A percentile compares a stretch with the other conserved stretches of the same genome.
Conservation (phyloP, 2,888 invertebrate species). For the Heliconius erato region DNA sequence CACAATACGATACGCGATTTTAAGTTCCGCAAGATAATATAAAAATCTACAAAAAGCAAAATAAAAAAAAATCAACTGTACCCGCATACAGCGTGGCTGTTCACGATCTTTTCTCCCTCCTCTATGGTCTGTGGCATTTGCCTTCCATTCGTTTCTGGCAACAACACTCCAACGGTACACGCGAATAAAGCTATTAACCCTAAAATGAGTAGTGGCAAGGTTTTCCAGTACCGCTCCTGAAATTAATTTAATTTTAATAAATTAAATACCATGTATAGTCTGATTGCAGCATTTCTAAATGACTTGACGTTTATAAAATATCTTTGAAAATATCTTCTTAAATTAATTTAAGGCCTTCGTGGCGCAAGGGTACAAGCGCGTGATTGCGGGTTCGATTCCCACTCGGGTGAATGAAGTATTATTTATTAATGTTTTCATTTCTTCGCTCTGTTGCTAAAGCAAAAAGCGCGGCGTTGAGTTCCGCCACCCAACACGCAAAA, state of each 20-base stretch:
- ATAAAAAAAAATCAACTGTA: conserved; percentile 49
- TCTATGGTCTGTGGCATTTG: conserved; percentile 77
- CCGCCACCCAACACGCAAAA: background rate
- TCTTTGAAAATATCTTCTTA: too few species aligned
- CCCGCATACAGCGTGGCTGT: conserved; percentile 68
- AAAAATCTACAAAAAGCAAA: background rate
- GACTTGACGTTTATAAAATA: too few species aligned
- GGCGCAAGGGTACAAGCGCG: too few species aligned
- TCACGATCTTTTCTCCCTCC: conserved; percentile 73
- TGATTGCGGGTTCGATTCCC: background rate
- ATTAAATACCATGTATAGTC: too few species aligned
- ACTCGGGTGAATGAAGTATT: background rate
- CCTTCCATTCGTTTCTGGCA: conserved; percentile 76
- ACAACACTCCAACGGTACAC: conserved; percentile 60
- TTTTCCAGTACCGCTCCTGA: conserved; percentile 72
- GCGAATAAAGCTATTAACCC: conserved; percentile 65
- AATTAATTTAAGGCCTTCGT: too few species aligned
- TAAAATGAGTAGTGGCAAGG: conserved; percentile 71
- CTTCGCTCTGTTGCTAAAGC: background rate
- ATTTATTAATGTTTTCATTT: background rate
- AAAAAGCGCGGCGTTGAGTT: background rate
- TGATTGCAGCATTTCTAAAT: too few species aligned
- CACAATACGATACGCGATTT: background rate
- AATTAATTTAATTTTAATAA: background rate
- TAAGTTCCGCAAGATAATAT: background rate